phyloP scores from a whole-genome alignment of 2,888 invertebrate species.

The Ptilodon capucinus region DNA sequence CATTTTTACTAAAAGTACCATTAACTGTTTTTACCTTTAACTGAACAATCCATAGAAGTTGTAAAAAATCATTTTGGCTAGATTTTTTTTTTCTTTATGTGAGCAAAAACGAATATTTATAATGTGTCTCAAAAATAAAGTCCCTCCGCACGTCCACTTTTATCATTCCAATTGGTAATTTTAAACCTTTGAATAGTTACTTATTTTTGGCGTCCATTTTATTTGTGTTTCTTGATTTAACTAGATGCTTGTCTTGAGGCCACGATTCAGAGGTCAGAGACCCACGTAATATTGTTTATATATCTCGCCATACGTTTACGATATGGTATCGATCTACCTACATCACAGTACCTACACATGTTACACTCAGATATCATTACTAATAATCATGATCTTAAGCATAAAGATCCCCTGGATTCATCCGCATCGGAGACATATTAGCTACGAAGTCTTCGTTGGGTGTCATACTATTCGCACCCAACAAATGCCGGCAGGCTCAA shows the following conservation, averaged over 20 bases:
- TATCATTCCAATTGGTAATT: neutral
- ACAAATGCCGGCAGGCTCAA: too few relatives aligned
- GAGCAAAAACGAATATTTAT: too few relatives aligned
- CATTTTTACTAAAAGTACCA: too few relatives aligned
- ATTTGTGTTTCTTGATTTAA: slow-evolving; percentile 2
- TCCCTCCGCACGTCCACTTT: too few relatives aligned
- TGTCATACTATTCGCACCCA: too few relatives aligned
- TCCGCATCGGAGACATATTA: too few relatives aligned
- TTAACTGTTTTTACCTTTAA: too few relatives aligned
- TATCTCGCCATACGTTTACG: slow-evolving; percentile 21
- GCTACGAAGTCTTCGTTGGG: neutral
- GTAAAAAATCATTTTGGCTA: too few relatives aligned
- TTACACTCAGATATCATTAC: neutral
- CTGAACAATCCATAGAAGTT: too few relatives aligned
- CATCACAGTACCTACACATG: slow-evolving; percentile 24
- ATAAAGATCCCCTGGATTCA: neutral
- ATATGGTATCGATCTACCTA: slow-evolving; percentile 14
- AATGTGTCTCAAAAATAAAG: too few relatives aligned
- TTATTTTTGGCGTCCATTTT: slow-evolving; percentile 1
- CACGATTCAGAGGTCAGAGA: slow-evolving; percentile 27
- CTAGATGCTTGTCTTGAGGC: slow-evolving; percentile 9
- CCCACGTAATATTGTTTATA: slow-evolving; percentile 28
- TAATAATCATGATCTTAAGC: neutral
- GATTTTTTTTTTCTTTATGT: too few relatives aligned
- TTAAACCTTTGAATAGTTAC: neutral